Conservation (phyloP, 2,797 vertebrate genomes). For the Brachymystax lenok region DNA sequence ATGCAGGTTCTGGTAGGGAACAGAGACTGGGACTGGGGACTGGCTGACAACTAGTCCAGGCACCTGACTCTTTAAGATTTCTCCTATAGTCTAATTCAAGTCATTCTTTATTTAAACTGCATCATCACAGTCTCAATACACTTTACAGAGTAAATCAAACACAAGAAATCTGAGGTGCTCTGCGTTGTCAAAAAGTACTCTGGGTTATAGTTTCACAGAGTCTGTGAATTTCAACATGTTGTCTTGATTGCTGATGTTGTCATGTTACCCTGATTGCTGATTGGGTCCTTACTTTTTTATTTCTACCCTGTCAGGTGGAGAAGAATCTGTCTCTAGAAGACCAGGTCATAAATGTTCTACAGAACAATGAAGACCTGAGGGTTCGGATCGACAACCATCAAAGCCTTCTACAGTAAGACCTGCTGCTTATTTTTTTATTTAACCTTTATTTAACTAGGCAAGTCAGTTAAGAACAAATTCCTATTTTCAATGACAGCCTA, state of each 20-base stretch:
- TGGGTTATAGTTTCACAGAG: background rate
- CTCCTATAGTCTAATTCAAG: background rate
- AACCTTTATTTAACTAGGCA: too few species aligned
- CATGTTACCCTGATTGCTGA: background rate
- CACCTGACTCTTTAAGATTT: background rate
- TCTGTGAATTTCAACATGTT: background rate
- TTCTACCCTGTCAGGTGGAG: conserved; percentile 74
- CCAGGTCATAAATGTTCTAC: conserved; percentile 79
- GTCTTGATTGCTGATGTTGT: background rate
- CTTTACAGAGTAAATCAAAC: too few species aligned
- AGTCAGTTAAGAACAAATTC: too few species aligned
- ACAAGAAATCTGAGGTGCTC: too few species aligned
- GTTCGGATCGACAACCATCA: conserved; percentile 82
- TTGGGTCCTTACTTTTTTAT: background rate
- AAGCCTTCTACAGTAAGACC: conserved; percentile 69
- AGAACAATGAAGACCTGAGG: conserved; percentile 89
- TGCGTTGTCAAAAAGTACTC: background rate
- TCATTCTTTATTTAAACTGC: background rate
- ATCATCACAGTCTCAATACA: too few species aligned
- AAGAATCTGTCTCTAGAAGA: conserved; percentile 85
- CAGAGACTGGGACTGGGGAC: conserved; percentile 57
- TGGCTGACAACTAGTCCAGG: background rate
- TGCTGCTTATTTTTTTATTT: background rate
- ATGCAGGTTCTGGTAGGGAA: conserved; percentile 79
- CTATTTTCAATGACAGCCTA: too few species aligned